These are phyloP conservation scores for Psittacara wagleri DNA, from an alignment of 2,113 vertebrate species.

Conservation along the genomic window DNA sequence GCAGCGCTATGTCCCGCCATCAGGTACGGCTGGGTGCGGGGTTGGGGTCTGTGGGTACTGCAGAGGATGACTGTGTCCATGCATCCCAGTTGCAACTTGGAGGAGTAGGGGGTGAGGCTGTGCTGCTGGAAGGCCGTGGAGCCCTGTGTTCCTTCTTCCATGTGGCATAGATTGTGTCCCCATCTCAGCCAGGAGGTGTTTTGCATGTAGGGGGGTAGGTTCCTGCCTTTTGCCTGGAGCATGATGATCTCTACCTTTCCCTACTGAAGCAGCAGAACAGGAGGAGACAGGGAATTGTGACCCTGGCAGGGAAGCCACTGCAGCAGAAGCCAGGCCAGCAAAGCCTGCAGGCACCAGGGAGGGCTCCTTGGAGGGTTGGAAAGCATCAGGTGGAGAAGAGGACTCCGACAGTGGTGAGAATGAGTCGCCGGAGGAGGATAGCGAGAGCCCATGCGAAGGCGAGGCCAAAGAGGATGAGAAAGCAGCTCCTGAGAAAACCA, in stretches of 20 bases:
- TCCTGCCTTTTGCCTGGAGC: neutral
- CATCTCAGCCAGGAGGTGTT: neutral
- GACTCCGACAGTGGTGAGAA: neutral
- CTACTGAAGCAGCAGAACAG: neutral
- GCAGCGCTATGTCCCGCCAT: neutral
- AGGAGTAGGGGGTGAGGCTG: neutral
- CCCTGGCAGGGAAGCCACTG: neutral
- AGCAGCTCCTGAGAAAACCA: neutral
- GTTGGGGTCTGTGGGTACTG: neutral
- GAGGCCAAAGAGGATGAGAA: constrained; percentile 2
- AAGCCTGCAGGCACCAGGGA: neutral
- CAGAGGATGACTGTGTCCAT: neutral
- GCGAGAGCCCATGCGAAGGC: neutral
- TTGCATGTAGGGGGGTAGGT: neutral
- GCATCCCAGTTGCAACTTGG: neutral
- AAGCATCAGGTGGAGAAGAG: neutral
- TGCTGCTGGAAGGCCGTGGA: neutral
- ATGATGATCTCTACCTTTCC: neutral
- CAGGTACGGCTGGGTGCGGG: neutral
- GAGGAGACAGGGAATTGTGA: neutral
- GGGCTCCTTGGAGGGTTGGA: neutral
- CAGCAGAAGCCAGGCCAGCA: neutral
- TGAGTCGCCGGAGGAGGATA: neutral
- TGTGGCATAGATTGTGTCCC: accelerated
- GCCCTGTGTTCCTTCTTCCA: neutral